phyloP scores from a whole-genome alignment of 2,113 vertebrate species.

The Trematocara stigmaticum region DNA sequence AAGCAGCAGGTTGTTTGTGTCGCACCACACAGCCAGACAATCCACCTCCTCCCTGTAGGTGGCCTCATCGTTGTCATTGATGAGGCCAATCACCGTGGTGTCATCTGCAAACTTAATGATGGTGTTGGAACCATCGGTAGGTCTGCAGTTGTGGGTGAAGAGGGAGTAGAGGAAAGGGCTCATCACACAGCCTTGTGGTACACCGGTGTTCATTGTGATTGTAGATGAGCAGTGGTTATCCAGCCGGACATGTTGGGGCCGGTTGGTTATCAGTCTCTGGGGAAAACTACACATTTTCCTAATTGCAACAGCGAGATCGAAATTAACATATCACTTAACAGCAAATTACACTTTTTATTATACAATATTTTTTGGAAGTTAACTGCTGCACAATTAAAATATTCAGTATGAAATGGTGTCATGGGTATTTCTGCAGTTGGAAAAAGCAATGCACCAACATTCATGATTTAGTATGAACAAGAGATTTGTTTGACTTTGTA shows the following conservation, averaged over 20 bases:
- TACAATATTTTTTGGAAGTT: background rate
- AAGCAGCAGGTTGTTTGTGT: no score
- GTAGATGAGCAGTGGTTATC: background rate
- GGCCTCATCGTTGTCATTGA: no score
- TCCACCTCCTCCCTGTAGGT: no score
- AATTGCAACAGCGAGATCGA: background rate
- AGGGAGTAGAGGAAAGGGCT: no score
- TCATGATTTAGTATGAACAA: background rate
- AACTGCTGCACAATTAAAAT: background rate
- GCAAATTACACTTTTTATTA: background rate
- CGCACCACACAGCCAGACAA: no score
- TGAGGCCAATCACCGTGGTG: no score
- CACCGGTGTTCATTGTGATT: background rate
- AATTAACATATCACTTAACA: background rate
- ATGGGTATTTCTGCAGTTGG: background rate
- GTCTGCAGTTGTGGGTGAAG: no score
- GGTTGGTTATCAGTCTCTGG: background rate
- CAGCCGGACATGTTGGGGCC: fast-evolving
- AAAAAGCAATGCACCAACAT: fast-evolving
- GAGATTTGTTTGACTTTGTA: background rate
- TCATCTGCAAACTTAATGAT: no score
- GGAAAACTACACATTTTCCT: background rate
- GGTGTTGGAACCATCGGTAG: no score
- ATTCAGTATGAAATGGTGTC: background rate
- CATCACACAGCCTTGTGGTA: background rate